A percentile compares a stretch with the other conserved stretches of the same genome.
Evolutionary conservation across 2,888 invertebrate genomes (phyloP).

Genomic region (Drosophila pseudotalamancana): DNA sequence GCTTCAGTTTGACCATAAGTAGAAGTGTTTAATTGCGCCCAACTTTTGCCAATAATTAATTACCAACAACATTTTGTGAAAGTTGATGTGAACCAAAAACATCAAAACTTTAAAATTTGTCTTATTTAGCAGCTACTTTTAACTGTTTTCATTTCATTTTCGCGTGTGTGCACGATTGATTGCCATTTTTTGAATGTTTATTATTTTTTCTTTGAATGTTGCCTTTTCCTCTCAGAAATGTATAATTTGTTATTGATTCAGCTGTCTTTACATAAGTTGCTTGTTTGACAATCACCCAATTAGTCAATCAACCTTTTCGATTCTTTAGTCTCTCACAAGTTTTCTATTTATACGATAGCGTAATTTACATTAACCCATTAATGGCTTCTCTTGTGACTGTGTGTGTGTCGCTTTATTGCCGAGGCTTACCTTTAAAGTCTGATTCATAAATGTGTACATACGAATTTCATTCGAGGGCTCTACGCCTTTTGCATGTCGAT

Average conservation of each 20-base stretch:
- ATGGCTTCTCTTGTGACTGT: not conserved
- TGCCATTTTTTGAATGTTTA: conserved; percentile 45
- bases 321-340: conserved; percentile 37
- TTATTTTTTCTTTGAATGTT: conserved; percentile 9
- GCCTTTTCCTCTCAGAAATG: conserved; percentile 19
- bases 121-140: conserved; percentile 49
- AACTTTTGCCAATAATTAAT: conserved; percentile 69
- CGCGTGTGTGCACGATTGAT: conserved; percentile 67
- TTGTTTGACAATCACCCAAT: conserved; percentile 48
- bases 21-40: conserved; percentile 50
- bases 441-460: conserved; percentile 55
- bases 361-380: conserved; percentile 22
- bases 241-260: conserved; percentile 35
- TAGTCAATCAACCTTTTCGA: conserved; percentile 46
- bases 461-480: conserved; percentile 32
- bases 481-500: conserved; percentile 66
- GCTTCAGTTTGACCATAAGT: conserved; percentile 49
- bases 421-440: conserved; percentile 43
- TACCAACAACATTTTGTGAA: conserved; percentile 61
- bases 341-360: conserved; percentile 47
- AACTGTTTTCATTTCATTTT: conserved; percentile 66
- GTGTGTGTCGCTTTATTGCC: conserved; percentile 15
- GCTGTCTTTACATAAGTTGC: conserved; percentile 61
- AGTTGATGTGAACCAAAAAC: conserved; percentile 66
- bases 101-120: conserved; percentile 48